A percentile compares a stretch with the other conserved stretches of the same genome.
phyloP scores from a whole-genome alignment of 2,113 vertebrate genomes.

The Mustela lutreola region DNA sequence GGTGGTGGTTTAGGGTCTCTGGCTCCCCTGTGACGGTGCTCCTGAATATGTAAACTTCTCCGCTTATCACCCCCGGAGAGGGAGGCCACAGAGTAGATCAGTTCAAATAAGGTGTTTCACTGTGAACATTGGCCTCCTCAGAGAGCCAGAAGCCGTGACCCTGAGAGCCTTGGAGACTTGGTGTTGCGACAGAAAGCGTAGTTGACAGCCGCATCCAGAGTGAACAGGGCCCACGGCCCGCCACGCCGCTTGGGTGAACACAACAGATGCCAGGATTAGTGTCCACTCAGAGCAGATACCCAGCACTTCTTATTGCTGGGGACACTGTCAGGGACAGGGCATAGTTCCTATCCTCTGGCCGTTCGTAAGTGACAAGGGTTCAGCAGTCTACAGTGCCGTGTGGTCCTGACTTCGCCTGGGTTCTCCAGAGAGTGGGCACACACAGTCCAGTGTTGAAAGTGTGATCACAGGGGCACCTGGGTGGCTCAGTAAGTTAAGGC shows the following conservation, averaged over 20 bases:
- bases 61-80: neutral
- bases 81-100: neutral
- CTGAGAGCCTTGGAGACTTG: neutral
- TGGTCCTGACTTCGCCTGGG: neutral
- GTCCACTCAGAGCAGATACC: neutral
- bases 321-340: neutral
- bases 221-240: too few species aligned
- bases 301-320: neutral
- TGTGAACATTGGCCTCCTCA: neutral
- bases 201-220: neutral
- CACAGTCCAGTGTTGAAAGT: too few species aligned
- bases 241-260: neutral
- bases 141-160: neutral
- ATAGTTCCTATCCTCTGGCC: accelerated
- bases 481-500: too few species aligned
- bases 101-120: neutral
- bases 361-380: neutral
- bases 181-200: neutral
- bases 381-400: accelerated
- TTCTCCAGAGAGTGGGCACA: neutral
- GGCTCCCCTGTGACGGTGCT: neutral
- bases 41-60: neutral
- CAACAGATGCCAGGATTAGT: too few species aligned
- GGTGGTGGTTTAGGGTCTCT: neutral
- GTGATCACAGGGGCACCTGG: neutral